Evolutionary conservation across 2,113 vertebrate genomes (phyloP).

Genomic region (Columbina picui): DNA sequence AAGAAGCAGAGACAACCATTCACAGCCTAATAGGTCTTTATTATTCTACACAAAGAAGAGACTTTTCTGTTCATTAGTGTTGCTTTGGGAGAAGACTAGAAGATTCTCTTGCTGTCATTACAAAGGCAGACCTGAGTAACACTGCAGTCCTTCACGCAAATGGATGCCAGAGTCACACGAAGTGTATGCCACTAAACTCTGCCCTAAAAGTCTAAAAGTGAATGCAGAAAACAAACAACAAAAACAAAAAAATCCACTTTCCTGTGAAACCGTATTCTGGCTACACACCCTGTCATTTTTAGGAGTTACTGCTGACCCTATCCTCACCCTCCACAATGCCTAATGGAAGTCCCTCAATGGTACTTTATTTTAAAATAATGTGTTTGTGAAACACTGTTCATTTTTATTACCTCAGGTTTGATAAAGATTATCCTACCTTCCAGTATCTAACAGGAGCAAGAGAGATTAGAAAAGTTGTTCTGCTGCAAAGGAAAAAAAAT

Average conservation of each 20-base stretch:
- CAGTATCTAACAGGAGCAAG: background rate
- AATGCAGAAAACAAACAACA: too few species aligned
- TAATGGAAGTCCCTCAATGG: background rate
- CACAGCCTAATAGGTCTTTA: background rate
- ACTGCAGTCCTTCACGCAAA: background rate
- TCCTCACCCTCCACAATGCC: background rate
- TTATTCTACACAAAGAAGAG: background rate
- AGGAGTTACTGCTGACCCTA: background rate
- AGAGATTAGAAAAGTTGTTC: background rate
- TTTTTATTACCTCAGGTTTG: background rate
- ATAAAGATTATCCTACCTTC: background rate
- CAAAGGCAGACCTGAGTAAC: background rate
- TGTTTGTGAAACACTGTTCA: background rate
- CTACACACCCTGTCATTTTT: background rate
- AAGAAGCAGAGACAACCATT: background rate
- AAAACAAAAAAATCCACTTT: background rate
- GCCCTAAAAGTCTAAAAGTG: background rate
- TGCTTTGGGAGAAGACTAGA: background rate
- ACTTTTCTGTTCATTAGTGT: background rate
- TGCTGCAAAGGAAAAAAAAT: constrained; percentile 7
- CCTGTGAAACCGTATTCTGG: background rate
- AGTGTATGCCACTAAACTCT: background rate
- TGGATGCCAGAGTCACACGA: accelerated
- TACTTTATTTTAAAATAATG: background rate
- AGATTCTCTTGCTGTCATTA: background rate